Percentiles rank a stretch among this genome's conserved stretches.
Conservation (phyloP, 1,140 invertebrate genomes). For the Zaprionus tsacasi region DNA sequence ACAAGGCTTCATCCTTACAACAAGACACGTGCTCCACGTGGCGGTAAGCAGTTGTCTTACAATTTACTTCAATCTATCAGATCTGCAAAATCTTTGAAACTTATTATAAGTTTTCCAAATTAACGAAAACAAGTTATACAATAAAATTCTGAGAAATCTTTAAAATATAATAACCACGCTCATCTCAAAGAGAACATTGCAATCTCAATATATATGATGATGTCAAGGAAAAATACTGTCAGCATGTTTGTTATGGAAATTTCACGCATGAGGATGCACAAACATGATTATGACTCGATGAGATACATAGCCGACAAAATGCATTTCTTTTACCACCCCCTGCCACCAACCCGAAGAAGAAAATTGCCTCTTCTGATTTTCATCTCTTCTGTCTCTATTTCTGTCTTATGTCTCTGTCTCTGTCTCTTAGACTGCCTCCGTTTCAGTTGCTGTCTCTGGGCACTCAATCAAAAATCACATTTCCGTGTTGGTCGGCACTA, state of each 20-base stretch:
- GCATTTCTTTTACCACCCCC: slow-evolving; percentile 24
- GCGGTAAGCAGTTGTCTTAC: slow-evolving; percentile 65
- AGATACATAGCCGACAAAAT: slow-evolving; percentile 16
- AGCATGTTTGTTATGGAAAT: slow-evolving; percentile 33
- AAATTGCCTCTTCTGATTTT: slow-evolving; percentile 20
- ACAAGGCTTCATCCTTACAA: slow-evolving; percentile 62
- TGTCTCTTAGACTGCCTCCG: slow-evolving; percentile 5
- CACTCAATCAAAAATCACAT: slow-evolving; percentile 81
- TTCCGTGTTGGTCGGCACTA: slow-evolving; percentile 59
- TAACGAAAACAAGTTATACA: not conserved
- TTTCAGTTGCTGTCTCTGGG: slow-evolving; percentile 28
- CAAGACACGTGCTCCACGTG: slow-evolving; percentile 66
- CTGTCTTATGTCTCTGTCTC: slow-evolving; percentile 20
- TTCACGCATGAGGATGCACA: slow-evolving; percentile 38
- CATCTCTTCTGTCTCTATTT: slow-evolving; percentile 10
- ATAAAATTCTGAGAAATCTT: not conserved
- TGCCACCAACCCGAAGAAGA: slow-evolving; percentile 13
- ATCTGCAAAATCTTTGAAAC: slow-evolving; percentile 8
- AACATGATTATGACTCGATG: slow-evolving; percentile 27
- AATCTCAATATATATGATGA: slow-evolving; percentile 33
- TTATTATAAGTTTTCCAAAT: no score
- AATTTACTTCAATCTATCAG: slow-evolving; percentile 25
- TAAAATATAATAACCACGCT: no score
- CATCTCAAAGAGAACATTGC: slow-evolving; percentile 22
- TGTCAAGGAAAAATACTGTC: not conserved